Evolutionary conservation across 2,888 invertebrate genomes (phyloP), one percentile per base, ranked within the genome.

Genomic region (Stenolophus ochropezus): DNA sequence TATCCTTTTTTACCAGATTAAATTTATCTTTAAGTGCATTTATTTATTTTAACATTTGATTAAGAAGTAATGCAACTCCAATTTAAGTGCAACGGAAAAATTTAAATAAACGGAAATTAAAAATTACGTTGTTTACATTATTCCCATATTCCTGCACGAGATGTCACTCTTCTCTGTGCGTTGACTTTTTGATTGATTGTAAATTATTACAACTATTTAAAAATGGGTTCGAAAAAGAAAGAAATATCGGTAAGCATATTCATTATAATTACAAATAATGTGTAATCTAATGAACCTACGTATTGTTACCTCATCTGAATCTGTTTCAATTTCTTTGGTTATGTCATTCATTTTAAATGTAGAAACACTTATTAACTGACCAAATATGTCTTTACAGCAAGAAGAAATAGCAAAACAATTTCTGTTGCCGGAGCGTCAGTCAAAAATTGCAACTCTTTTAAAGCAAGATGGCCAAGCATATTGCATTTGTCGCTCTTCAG

Each of bases 401-500:
- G 96, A 96, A 86, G 96, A 97, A 90, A 97, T 97, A 85, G 96
- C 96, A 0, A 94, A 95, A 86, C 96, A 96, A 87, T 97, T 97
- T 87, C 94, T 96, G 87, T 89, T 97, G 82, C 97, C 97, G 0
- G 97, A 97, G 87, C 92, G 97, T 53, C 96, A 97, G 87, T 96
- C 96, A 21, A 97, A 97, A 90, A 96, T 97, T 82, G 96, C 96
- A 8, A 94, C 96, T 1, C 91, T 97, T 80, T 90, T 97, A 71
- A 96, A 96, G 88, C 96, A 97, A 89, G 96, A 96, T 87, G 96
- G 96, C 4, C 96, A 96, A 90, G 96, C 96, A 0, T 99, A 98
- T 88, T 99, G 98, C 88, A 95, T 98, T 85, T 98, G 98, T 88
- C 92, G 98, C 56, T 96, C 97, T 4, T 96, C 97, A 0, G 98